Conservation (phyloP, 1,140 invertebrate genomes). For the Dermatophagoides farinae region DNA sequence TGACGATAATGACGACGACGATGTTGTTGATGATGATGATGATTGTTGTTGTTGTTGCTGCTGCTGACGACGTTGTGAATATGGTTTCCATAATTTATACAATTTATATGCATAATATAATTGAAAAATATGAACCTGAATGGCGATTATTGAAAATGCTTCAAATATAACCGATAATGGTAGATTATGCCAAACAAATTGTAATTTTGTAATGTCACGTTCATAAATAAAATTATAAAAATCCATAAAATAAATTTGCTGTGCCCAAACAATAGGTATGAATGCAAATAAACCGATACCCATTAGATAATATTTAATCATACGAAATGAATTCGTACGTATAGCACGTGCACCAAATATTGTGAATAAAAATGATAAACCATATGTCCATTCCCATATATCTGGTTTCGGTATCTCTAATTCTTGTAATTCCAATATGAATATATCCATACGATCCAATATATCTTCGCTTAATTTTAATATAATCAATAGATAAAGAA, state of each 20-base stretch:
- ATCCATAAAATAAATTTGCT: conserved; percentile 58
- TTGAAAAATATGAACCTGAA: conserved; percentile 77
- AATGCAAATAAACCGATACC: conserved; percentile 55
- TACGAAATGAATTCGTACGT: conserved; percentile 52
- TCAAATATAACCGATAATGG: conserved; percentile 86
- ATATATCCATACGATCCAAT: conserved; percentile 71
- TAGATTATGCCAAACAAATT: conserved; percentile 40
- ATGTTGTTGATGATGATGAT: too few relatives aligned
- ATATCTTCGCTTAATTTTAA: conserved; percentile 71
- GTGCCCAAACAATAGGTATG: conserved; percentile 55
- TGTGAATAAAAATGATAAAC: conserved; percentile 56
- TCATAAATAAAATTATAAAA: conserved; percentile 53
- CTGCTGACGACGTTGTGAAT: neutral
- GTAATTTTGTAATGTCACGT: conserved; percentile 24
- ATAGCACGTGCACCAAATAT: conserved; percentile 67
- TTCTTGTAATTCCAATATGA: conserved; percentile 80
- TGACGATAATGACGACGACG: too few relatives aligned
- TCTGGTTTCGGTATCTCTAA: conserved; percentile 70
- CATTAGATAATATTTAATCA: conserved; percentile 54
- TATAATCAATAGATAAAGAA: conserved; percentile 70
- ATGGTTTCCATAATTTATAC: conserved; percentile 49
- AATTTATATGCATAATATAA: conserved; percentile 70
- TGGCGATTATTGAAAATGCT: conserved; percentile 61
- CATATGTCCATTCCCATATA: conserved; percentile 88
- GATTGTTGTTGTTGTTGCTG: too few relatives aligned